phyloP scores from a whole-genome alignment of 2,797 vertebrate species.

The Nasua narica region DNA sequence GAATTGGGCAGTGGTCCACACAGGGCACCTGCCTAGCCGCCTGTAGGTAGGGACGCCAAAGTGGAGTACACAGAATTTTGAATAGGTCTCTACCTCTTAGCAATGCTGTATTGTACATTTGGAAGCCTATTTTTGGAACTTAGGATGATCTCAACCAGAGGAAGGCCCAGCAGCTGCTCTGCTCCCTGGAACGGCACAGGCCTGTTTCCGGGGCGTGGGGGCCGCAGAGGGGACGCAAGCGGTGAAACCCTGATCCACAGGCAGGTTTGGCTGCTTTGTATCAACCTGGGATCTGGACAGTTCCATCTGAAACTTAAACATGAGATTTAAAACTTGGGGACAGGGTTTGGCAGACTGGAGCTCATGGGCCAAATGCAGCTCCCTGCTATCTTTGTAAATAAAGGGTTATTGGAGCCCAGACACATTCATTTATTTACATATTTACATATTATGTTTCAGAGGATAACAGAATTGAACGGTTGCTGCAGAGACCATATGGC shows the following conservation, averaged over 20 bases:
- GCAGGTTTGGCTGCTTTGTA: neutral
- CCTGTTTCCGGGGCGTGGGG: too few relatives aligned
- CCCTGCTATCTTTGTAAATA: neutral
- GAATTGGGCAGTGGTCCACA: neutral
- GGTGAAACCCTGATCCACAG: fast-evolving
- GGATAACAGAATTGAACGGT: neutral
- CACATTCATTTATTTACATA: neutral
- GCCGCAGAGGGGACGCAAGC: fast-evolving
- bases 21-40: neutral
- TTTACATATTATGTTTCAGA: neutral
- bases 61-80: neutral
- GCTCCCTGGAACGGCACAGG: fast-evolving
- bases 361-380: neutral
- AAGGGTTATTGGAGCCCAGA: neutral
- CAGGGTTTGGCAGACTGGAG: neutral
- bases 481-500: neutral
- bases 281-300: neutral
- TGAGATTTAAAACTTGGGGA: neutral
- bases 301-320: neutral
- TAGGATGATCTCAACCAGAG: neutral
- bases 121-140: neutral
- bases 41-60: neutral
- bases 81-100: neutral
- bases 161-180: neutral
- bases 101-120: neutral